Percentiles rank a stretch among this genome's conserved stretches.
phyloP scores from a whole-genome alignment of 37 sponge, comb jelly and placozoan species.

The Beroe ovata region DNA sequence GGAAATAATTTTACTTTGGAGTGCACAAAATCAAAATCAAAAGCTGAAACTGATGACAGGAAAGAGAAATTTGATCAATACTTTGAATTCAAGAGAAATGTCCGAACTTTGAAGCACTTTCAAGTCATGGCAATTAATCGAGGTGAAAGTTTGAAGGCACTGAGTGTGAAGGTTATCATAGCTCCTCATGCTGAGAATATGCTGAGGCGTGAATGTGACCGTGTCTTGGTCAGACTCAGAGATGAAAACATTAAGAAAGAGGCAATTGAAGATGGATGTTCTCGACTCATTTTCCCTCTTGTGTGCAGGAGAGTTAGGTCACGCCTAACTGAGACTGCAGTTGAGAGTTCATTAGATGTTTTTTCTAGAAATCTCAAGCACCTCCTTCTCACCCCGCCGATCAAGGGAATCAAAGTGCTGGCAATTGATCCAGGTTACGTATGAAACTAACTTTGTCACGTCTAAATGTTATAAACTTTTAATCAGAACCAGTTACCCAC shows the following conservation, averaged over 20 bases:
- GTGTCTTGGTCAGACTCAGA: neutral
- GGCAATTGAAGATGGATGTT: neutral
- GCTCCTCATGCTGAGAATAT: neutral
- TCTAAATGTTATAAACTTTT: too few relatives aligned
- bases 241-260: neutral
- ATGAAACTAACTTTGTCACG: too few relatives aligned
- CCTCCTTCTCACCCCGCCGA: slow-evolving; percentile 35
- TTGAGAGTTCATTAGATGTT: slow-evolving; percentile 47
- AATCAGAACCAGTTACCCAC: too few relatives aligned
- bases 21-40: slow-evolving; percentile 53
- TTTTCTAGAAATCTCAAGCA: slow-evolving; percentile 34
- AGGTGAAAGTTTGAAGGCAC: slow-evolving; percentile 30
- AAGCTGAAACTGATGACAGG: slow-evolving; percentile 20
- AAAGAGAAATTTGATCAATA: slow-evolving; percentile 45
- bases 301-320: neutral
- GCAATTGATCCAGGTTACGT: slow-evolving; percentile 50
- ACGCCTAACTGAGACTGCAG: neutral
- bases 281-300: slow-evolving; percentile 4
- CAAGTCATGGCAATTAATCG: slow-evolving; percentile 61
- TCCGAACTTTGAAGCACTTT: neutral
- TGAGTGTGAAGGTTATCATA: neutral
- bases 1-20: neutral
- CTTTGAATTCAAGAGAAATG: slow-evolving; percentile 9
- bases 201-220: neutral
- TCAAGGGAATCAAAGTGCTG: slow-evolving; percentile 27